Base-by-base conservation (phyloP, 1,140 invertebrate genomes). In the Drosophila nigromelanica region DNA sequence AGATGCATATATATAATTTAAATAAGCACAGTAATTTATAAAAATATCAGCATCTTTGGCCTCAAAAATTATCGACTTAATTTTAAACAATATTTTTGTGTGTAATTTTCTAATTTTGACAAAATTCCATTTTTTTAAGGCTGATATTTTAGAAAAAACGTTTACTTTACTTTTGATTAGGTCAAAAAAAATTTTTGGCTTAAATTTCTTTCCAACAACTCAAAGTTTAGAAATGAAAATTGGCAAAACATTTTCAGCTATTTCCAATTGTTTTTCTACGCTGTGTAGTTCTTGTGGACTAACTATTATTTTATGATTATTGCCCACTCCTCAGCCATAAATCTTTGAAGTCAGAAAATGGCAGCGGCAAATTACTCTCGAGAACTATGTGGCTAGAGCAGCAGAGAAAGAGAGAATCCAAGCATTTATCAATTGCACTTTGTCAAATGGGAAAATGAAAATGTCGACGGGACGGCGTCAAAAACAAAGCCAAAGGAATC, bases 381-480 rank as follows among this genome's bases (percentile, higher is more conserved):
- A 43, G 35, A 27, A 27, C 24, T 27, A 27, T 27, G 24, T 27
- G 24, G 24, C 24, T 5, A 3, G 1, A 3, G 5, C 0, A 2
- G 1, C n/a, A 42, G 33, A 66, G 47, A 37, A n/a, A 59, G 27
- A 37, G 15, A 14, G 14, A 60, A 71, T 74, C 54, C 68, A 76
- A 82, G 71, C 81, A 86, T 87, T 78, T 61, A 87, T 83, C 73
- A 83, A 86, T 68, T 78, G 82, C 78, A 86, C 75, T 86, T 87
- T 87, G 71, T 87, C 81, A 86, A 75, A 68, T 64, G 51, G 47
- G 64, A 67, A 87, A 62, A 75, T 43, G 27, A 62, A 86, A 76
- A 71, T 71, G 72, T 75, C 76, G 54, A 73, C 62, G 61, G 52
- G 54, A 51, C 43, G 47, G 59, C 48, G 73, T 33, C 15, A 63